Evolutionary conservation across 2,888 invertebrate genomes (phyloP).

Genomic region (Schrankia costaestrigalis): DNA sequence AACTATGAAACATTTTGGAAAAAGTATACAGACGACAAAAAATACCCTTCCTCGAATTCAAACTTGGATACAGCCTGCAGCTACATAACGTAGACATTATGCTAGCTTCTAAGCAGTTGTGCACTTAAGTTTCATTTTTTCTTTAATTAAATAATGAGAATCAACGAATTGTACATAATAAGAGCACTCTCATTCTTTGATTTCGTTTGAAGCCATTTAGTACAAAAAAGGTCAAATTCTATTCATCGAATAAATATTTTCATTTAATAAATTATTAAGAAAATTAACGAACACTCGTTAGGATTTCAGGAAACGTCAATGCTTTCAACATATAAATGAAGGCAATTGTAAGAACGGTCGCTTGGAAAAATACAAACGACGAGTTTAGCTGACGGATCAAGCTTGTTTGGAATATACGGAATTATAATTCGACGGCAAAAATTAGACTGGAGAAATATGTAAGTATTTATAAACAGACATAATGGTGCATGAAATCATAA

Average conservation of each 20-base stretch:
- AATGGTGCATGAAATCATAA: neutral
- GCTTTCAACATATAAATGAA: conserved; percentile 43
- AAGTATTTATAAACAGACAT: too few species aligned
- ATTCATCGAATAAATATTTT: conserved; percentile 16
- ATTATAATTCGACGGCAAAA: neutral
- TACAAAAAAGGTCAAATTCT: conserved; percentile 9
- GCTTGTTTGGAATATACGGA: conserved; percentile 2
- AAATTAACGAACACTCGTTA: conserved; percentile 30
- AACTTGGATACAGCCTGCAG: too few species aligned
- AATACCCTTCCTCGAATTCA: too few species aligned
- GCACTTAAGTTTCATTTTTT: too few species aligned
- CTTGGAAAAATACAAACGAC: conserved; percentile 43
- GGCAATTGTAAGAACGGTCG: conserved; percentile 38
- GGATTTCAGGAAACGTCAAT: conserved; percentile 33
- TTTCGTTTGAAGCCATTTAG: conserved; percentile 1
- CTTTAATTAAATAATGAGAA: too few species aligned
- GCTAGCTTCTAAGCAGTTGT: too few species aligned
- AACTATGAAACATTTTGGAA: too few species aligned
- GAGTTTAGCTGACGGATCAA: conserved; percentile 37
- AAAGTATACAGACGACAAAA: too few species aligned
- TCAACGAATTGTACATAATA: too few species aligned
- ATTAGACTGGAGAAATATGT: too few species aligned
- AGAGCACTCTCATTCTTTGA: conserved; percentile 7
- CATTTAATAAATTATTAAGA: conserved; percentile 24
- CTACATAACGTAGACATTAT: too few species aligned